These are phyloP conservation scores for Hirtodrosophila histrioides DNA, from an alignment of 2,888 invertebrate species.

Conservation along the genomic window DNA sequence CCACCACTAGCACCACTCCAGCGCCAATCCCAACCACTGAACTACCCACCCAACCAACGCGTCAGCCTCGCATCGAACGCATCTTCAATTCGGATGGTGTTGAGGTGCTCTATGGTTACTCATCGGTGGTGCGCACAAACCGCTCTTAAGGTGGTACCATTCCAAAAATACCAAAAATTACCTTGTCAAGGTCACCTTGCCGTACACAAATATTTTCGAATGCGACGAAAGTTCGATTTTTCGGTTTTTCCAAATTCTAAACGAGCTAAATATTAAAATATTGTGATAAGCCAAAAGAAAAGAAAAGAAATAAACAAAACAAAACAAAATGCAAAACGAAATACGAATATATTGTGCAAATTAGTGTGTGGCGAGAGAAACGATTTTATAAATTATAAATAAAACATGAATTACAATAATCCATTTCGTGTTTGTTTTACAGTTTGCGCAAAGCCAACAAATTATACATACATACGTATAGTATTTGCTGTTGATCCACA, in stretches of 20 bases:
- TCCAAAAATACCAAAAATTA: conserved; percentile 46
- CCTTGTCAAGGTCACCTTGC: conserved; percentile 73
- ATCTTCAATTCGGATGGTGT: conserved; percentile 78
- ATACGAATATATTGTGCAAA: conserved; percentile 62
- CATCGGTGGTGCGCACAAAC: conserved; percentile 73
- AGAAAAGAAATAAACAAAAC: conserved; percentile 5
- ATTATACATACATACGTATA: conserved; percentile 8
- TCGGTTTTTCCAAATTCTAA: conserved; percentile 62
- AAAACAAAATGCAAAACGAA: conserved; percentile 8
- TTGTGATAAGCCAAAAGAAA: conserved; percentile 63
- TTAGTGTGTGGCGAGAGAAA: conserved; percentile 42
- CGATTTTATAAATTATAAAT: conserved; percentile 75
- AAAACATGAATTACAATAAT: conserved; percentile 67
- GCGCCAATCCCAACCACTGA: conserved; percentile 39
- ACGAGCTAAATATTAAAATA: conserved; percentile 51
- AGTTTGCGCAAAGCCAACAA: conserved; percentile 49
- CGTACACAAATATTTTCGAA: conserved; percentile 46
- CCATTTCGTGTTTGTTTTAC: conserved; percentile 43
- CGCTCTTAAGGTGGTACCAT: conserved; percentile 34
- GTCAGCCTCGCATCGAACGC: conserved; percentile 71
- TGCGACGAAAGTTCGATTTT: conserved; percentile 21
- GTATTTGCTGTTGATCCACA: conserved; percentile 15
- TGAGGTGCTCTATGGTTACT: conserved; percentile 80
- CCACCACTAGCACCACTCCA: conserved; percentile 31
- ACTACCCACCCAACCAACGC: conserved; percentile 41